phyloP scores from a whole-genome alignment of 2,888 invertebrate species.

The Dynastes hyllus region DNA sequence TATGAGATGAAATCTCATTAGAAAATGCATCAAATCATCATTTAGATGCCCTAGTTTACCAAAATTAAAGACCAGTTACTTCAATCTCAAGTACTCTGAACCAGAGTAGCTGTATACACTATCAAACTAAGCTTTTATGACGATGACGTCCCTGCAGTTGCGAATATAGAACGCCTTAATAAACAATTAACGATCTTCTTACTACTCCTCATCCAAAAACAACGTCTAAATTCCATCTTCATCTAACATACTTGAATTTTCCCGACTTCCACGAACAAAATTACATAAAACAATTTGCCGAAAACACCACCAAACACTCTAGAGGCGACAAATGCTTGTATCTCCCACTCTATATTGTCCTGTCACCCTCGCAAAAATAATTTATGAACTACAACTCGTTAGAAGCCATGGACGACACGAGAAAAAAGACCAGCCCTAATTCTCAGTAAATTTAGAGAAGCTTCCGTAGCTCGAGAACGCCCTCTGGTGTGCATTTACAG shows the following conservation, averaged over 20 bases:
- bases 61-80: neutral
- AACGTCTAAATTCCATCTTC: no score
- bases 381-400: no score
- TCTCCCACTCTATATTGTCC: no score
- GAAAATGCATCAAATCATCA: neutral
- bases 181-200: constrained; percentile 6
- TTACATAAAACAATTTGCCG: no score
- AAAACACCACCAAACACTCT: constrained; percentile 62
- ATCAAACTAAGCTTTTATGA: no score
- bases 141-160: no score
- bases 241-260: no score
- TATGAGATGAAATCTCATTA: no score
- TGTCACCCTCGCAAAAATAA: no score
- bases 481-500: constrained; percentile 37
- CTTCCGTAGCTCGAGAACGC: constrained; percentile 5
- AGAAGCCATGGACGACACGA: neutral
- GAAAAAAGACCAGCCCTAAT: constrained; percentile 20
- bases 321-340: constrained; percentile 25
- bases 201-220: neutral
- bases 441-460: constrained; percentile 7
- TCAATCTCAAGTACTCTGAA: no score
- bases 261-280: no score
- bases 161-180: neutral
- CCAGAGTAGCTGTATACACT: no score
- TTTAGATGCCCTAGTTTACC: neutral